Evolutionary conservation across 2,113 vertebrate species (phyloP).

Genomic region (Jaculus jaculus): DNA sequence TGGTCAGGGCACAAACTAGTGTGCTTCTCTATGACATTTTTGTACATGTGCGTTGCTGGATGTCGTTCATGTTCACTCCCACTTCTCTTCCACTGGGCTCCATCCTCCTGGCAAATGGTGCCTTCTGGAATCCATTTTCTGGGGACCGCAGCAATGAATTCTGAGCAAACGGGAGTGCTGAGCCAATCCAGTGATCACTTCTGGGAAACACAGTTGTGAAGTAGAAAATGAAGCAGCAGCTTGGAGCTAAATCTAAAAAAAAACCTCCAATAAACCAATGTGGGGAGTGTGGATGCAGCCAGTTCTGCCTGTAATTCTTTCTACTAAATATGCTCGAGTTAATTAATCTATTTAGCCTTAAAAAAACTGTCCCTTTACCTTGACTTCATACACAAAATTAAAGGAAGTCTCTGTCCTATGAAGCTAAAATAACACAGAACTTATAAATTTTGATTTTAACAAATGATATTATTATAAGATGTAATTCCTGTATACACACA

Average conservation of each 20-base stretch:
- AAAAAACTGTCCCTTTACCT: not conserved
- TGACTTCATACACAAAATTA: not conserved
- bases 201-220: not conserved
- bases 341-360: not conserved
- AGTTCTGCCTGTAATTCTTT: not conserved
- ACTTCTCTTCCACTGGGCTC: too few relatives aligned
- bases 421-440: not conserved
- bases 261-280: not conserved
- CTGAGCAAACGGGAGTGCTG: not conserved
- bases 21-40: too few relatives aligned
- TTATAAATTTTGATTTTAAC: not conserved
- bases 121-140: not conserved
- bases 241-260: not conserved
- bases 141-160: not conserved
- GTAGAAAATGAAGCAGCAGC: not conserved
- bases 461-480: not conserved
- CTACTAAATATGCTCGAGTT: not conserved
- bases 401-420: not conserved
- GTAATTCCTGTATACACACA: not conserved
- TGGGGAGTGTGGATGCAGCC: accelerated
- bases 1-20: too few relatives aligned
- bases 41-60: too few relatives aligned
- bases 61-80: too few relatives aligned
- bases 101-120: not conserved
- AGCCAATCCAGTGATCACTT: not conserved